Base-by-base conservation (phyloP, 2,888 invertebrate genomes). In the Limnephilus rhombicus region DNA sequence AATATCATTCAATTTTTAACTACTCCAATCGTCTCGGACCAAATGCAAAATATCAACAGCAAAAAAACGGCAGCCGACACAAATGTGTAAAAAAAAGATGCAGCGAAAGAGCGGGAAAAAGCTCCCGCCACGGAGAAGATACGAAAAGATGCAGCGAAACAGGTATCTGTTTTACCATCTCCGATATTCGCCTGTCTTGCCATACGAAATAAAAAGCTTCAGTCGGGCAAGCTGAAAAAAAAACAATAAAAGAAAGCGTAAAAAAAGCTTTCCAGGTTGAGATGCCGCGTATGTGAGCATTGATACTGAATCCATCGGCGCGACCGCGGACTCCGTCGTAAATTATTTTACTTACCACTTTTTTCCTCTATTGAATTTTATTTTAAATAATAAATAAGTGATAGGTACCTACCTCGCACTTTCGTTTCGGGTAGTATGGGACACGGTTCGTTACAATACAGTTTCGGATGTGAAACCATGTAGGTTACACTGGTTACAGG, bases 101-200 rank as follows among this genome's bases (percentile, higher is more conserved):
- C 80, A 29, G 53, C 90, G 34, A 80, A 68, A 80, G 68, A 53
- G 87, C 87, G 68, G 82, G 68, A 90, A 89, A 92, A 92, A 86
- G 82, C 41, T 90, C 80, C 80, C 45, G 53, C 80, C 85, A 87
- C 81, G 12, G 80, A 85, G 80, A 68, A 24, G 81, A 81, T 49
- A 45, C 31, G 83, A 31, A 80, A 85, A 85, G 90, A 90, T 82
- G 45, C 31, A 41, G 53, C 34, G 87, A n/a, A 68, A 68, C 87
- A 87, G 91, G 91, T 91, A 91, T 91, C 91, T 88, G 87, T 37
- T 80, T 12, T 80, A 49, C 90, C 92, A 92, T 90, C 92, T 90
- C 81, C 82, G 90, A 90, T 92, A 80, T 41, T 80, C 90, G 92
- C 80, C 85, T 90, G 89, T 80, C 85, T 92, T 81, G 80, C 90